Evolutionary conservation across 2,113 vertebrate species (phyloP), one percentile per base, ranked within the genome.

Genomic region (Odocoileus virginianus): DNA sequence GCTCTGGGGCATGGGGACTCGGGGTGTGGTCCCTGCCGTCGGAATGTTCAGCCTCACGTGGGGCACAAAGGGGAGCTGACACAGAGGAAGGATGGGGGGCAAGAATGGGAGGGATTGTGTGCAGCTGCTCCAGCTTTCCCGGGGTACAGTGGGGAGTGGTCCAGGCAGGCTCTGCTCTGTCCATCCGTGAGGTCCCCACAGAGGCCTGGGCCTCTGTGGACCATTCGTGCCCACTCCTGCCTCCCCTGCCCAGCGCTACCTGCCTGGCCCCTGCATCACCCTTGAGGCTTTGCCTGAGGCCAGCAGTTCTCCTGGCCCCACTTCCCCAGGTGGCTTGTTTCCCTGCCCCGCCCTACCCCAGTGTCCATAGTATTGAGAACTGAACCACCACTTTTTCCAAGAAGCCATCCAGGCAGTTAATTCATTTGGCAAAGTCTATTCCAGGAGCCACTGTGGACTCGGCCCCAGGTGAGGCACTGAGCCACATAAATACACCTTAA

Each of bases 401-500:
- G 60, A 84, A 67, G 36, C 54, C 28, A 6, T 2, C 76, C 25
- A 14, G 61, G 6, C 33, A 36, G 14, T 17, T 17, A 30, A 43
- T n/a, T 40, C 43, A 27, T 5, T 40, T 10, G 17, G 47, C 60
- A 60, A 12, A 84, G 45, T 12, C 33, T 21, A 1, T 12, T 4
- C 21, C 9, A 45, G 52, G 17, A 2, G 2, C 78, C 1, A 0
- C 36, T 23, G 43, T 0, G 33, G 8, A 9, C 57, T 21, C 10
- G 15, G 11, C 7, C 33, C 28, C 11, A 1, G 6, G 47, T 1
- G 5, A 79, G 52, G 50, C 30, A 8, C 61, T 64, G 30, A 28
- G 47, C 55, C 4, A 5, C 58, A 2, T 1, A 8, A 17, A 13
- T 23, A 19, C 3, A 33, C 40, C 54, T 11, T 21, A 8, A 15